Evolutionary conservation across 2,113 vertebrate genomes (phyloP), one percentile per base, ranked within the genome.

Genomic region (Lamprotornis superbus): DNA sequence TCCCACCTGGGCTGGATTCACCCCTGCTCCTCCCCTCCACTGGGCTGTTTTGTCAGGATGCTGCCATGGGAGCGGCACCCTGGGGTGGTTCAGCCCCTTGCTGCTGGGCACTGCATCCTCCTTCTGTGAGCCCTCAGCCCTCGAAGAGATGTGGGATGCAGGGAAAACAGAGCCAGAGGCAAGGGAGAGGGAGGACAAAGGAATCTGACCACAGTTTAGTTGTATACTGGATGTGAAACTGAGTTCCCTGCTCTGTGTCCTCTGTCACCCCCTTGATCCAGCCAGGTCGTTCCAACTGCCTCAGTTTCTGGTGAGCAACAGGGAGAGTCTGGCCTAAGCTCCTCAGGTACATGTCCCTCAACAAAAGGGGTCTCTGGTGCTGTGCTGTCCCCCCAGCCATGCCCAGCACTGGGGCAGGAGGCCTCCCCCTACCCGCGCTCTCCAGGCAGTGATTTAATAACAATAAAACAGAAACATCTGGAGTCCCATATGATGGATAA

Each of bases 381-480:
- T 76, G 28, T 20, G 65, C n/a, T 2, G 5, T 59, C 9, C 27
- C 75, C 6, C 4, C 0, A 0, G 37, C 20, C 0, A 10, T 89
- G 53, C 90, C 92, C 14, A 0, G 85, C 65, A 17, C 61, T 4
- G 9, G 87, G 82, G 64, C 88, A 67, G 90, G 94, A 95, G 93
- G 89, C 95, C 92, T 93, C 90, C 20, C 1, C 1, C 37, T 90
- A 77, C 80, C 74, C n/a, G 0, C 15, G 4, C 61, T 91, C 91
- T 92, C 64, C 77, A 91, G 94, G 80, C 83, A 6, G 68, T 64
- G 89, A 93, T 75, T 95, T 96, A 87, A 87, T 93, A 87, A 59
- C 50, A 83, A 86, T 70, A 92, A 93, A 93, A 89, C 84, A 65
- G 91, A 95, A 95, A 94, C 84, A 91, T 93, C 93, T 95, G 95